A percentile compares a stretch with the other conserved stretches of the same genome.
These are phyloP conservation scores for Tricholauxania praeusta DNA, from an alignment of 2,888 invertebrate genomes.

Conservation along the genomic window DNA sequence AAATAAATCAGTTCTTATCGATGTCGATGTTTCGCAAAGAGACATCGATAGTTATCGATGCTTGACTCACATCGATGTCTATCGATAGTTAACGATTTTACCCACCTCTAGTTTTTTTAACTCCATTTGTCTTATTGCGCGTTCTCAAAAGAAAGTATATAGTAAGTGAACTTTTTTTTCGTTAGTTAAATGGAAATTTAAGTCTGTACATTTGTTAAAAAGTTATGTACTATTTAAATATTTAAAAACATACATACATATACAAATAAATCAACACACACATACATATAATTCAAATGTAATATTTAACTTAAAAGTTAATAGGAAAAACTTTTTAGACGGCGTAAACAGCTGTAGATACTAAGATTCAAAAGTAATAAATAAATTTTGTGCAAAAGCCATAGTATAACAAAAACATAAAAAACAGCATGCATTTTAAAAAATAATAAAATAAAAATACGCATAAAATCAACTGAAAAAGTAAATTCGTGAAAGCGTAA, in stretches of 20 bases:
- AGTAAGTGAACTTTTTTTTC: slow-evolving; percentile 35
- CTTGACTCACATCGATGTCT: too few species aligned
- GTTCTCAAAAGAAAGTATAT: slow-evolving; percentile 44
- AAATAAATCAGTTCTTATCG: too few species aligned
- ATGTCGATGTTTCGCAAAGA: too few species aligned
- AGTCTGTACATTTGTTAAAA: slow-evolving; percentile 62
- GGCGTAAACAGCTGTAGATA: slow-evolving; percentile 49
- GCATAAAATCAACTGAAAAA: slow-evolving; percentile 34
- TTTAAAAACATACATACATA: slow-evolving; percentile 54
- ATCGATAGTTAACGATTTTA: too few species aligned
- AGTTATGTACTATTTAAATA: slow-evolving; percentile 47
- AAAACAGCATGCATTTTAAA: slow-evolving; percentile 40
- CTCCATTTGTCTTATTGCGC: slow-evolving; percentile 39
- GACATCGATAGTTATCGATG: too few species aligned
- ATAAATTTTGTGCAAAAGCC: slow-evolving; percentile 37
- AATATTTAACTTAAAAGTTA: slow-evolving; percentile 42
- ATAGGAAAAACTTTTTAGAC: slow-evolving; percentile 48
- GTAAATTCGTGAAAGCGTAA: slow-evolving; percentile 31
- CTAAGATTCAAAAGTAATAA: slow-evolving; percentile 54
- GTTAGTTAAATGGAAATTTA: slow-evolving; percentile 44
- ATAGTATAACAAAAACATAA: slow-evolving; percentile 16
- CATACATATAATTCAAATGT: slow-evolving; percentile 38
- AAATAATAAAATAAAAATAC: slow-evolving; percentile 39
- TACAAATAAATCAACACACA: slow-evolving; percentile 38
- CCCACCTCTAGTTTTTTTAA: too few species aligned